A percentile compares a stretch with the other conserved stretches of the same genome.
These are phyloP conservation scores for Bicyclus anynana DNA, from an alignment of 1,140 invertebrate genomes.

Conservation along the genomic window DNA sequence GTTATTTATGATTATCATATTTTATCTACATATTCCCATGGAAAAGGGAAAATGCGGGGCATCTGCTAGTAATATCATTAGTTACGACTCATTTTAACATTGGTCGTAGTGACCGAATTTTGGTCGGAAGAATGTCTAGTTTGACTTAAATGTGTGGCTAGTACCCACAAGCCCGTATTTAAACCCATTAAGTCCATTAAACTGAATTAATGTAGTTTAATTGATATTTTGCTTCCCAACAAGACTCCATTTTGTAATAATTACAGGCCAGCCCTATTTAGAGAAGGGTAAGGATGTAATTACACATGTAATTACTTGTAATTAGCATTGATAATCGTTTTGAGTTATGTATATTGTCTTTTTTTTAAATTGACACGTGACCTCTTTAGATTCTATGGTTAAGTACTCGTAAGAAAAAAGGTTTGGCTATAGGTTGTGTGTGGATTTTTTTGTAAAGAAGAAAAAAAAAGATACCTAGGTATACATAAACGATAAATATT, in stretches of 20 bases:
- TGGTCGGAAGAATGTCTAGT: background rate
- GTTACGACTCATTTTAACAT: too few species aligned
- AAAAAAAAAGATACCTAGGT: too few species aligned
- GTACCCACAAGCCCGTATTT: background rate
- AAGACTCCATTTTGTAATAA: conserved; percentile 1
- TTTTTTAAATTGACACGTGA: background rate
- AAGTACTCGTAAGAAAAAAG: too few species aligned
- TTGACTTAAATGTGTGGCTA: background rate
- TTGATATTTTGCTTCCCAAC: background rate
- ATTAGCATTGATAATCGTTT: background rate
- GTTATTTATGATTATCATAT: too few species aligned
- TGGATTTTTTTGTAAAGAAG: too few species aligned
- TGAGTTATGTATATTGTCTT: background rate
- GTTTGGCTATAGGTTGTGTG: too few species aligned
- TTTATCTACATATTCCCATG: too few species aligned
- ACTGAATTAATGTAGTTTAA: background rate
- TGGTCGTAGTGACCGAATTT: too few species aligned
- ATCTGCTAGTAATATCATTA: too few species aligned
- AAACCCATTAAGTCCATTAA: background rate
- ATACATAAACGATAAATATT: too few species aligned
- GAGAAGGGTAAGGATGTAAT: background rate
- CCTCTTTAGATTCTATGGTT: too few species aligned
- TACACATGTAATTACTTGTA: background rate
- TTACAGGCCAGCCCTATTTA: background rate
- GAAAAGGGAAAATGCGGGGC: too few species aligned